These are phyloP conservation scores for Sussaba pulchella DNA, from an alignment of 2,888 invertebrate genomes.

Conservation along the genomic window DNA sequence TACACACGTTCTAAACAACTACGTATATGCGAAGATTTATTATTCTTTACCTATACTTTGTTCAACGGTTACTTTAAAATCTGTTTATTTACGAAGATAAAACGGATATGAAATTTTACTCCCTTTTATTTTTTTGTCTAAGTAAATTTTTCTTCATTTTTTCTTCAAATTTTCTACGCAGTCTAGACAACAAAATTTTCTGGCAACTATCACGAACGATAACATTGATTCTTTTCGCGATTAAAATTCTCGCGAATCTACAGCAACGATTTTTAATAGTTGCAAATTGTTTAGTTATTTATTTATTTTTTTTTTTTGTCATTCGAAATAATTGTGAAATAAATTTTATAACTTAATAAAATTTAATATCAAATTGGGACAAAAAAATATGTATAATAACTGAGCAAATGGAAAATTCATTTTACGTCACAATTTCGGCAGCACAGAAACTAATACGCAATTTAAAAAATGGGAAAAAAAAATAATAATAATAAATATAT, in stretches of 20 bases:
- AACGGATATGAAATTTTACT: not conserved
- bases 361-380: slow-evolving; percentile 23
- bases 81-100: slow-evolving; percentile 19
- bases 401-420: slow-evolving; percentile 24
- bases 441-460: not conserved
- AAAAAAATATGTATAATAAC: slow-evolving; percentile 25
- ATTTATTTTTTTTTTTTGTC: not conserved
- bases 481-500: too few species aligned
- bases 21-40: slow-evolving; percentile 44
- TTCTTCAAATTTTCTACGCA: slow-evolving; percentile 20
- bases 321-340: slow-evolving; percentile 23
- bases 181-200: slow-evolving; percentile 27
- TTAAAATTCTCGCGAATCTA: slow-evolving; percentile 20
- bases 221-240: slow-evolving; percentile 33
- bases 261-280: slow-evolving; percentile 3
- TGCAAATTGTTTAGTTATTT: not conserved
- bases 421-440: not conserved
- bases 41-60: slow-evolving; percentile 15
- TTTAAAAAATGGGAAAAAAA: too few species aligned
- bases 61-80: slow-evolving; percentile 26
- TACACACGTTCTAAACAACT: slow-evolving; percentile 25
- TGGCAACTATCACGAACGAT: slow-evolving; percentile 25
- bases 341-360: slow-evolving; percentile 28
- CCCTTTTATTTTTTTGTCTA: not conserved
- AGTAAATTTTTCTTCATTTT: not conserved